Evolutionary conservation across 2,888 invertebrate genomes (phyloP).

Genomic region (Leptinotarsa peninsularis): DNA sequence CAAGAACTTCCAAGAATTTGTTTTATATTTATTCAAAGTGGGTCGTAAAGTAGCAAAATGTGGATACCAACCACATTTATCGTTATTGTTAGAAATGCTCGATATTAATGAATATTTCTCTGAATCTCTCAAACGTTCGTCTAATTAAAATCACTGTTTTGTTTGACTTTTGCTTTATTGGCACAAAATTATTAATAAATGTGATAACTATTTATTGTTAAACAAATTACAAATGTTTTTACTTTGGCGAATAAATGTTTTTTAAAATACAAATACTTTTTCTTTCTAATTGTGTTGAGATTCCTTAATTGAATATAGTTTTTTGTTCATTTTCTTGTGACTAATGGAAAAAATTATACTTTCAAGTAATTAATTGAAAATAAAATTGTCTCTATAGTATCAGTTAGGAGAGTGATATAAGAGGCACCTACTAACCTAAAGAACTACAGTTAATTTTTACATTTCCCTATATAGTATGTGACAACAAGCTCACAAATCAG

Average conservation of each 20-base stretch:
- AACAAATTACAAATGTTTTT: constrained; percentile 5
- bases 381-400: no score
- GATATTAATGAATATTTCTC: constrained; percentile 74
- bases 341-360: no score
- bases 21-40: constrained; percentile 74
- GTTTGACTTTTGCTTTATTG: constrained; percentile 13
- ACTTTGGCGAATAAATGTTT: constrained; percentile 3
- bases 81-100: constrained; percentile 75
- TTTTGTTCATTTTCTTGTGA: no score
- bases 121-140: constrained; percentile 32
- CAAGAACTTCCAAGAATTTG: constrained; percentile 70
- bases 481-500: no score
- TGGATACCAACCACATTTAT: constrained; percentile 76
- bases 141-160: constrained; percentile 26
- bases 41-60: constrained; percentile 73
- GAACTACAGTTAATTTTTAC: no score
- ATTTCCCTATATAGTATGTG: no score
- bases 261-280: neutral
- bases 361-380: no score
- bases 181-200: constrained; percentile 28
- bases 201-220: constrained; percentile 20
- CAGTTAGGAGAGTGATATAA: no score
- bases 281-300: neutral
- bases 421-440: no score
- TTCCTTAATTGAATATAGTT: no score